These are phyloP conservation scores for Epicauta chinensis DNA, from an alignment of 1,140 invertebrate species.

Conservation along the genomic window DNA sequence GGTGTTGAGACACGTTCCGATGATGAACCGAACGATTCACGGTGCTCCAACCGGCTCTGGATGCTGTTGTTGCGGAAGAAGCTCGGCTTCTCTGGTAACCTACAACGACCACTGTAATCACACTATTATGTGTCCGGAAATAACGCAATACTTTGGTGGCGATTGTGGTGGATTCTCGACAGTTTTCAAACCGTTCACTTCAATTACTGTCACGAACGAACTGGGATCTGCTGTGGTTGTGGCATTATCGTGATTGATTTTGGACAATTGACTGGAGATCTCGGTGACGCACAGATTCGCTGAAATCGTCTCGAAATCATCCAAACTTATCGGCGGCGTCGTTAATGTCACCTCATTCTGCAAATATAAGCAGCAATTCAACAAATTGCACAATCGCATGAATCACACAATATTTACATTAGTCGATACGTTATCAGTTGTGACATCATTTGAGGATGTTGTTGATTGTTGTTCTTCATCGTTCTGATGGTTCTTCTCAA, in stretches of 20 bases:
- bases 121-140: not conserved
- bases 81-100: conserved; percentile 57
- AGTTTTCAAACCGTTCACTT: conserved; percentile 66
- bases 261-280: conserved; percentile 51
- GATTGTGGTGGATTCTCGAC: conserved; percentile 29
- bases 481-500: conserved; percentile 26
- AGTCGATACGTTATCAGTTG: conserved; percentile 33
- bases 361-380: not conserved
- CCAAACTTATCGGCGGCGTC: not conserved
- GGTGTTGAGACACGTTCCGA: conserved; percentile 47
- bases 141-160: conserved; percentile 36
- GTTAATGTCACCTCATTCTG: not conserved
- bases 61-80: conserved; percentile 45
- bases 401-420: conserved; percentile 37
- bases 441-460: conserved; percentile 31
- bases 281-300: conserved; percentile 61
- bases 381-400: not conserved
- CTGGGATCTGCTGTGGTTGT: conserved; percentile 50
- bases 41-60: conserved; percentile 22
- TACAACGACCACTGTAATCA: conserved; percentile 29
- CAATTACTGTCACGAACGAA: conserved; percentile 83
- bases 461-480: conserved; percentile 21
- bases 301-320: conserved; percentile 31
- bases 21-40: conserved; percentile 38
- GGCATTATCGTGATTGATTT: conserved; percentile 34